Evolutionary conservation across 2,113 vertebrate genomes (phyloP), one percentile per base, ranked within the genome.

Genomic region (Nothoprocta perdicaria): DNA sequence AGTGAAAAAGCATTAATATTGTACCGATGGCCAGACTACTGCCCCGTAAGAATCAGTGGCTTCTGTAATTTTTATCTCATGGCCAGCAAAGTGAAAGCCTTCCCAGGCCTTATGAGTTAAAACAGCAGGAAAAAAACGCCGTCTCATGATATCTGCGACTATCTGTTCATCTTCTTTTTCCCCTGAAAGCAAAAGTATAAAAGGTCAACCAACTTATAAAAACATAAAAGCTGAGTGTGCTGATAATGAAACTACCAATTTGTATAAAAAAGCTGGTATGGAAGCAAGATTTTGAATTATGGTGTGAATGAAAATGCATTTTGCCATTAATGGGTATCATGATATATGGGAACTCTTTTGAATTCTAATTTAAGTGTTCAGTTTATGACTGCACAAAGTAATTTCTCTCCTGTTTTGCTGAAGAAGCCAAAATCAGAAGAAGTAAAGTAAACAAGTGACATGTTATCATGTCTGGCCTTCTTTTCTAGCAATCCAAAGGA

Each of bases 11-110:
- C 10, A 55, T 66, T 69, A 90, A 90, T 45, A 88, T 62, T 38
- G 41, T 98, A 99, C 99, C 94, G 99, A 99, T 76, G 99, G 98
- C 99, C 99, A 99, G 80, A 99, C 98, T 3, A 99, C 97, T 60
- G 99, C 99, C 18, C 99, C 99, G 0, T 99, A 99, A 69, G 97
- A 96, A 58, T 99, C 99, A 22, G 93, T 98, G 60, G 98, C 97
- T 97, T 99, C 99, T 35, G 97, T 98, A 93, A 99, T 99, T 81
- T 96, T 98, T 97, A 99, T 99, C 92, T 99, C 97, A 57, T 98
- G 96, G 27, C 97, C 98, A 29, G 96, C 98, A 74, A 99, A 99
- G 40, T 35, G 77, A 91, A 98, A 99, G 46, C 98, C 97, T 95
- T 99, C 99, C 99, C 99, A 99, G 8, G 97, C 9, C 40, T 96